Conservation (phyloP, 1,140 invertebrate genomes). For the Hyposmocoma kahamanoa region DNA sequence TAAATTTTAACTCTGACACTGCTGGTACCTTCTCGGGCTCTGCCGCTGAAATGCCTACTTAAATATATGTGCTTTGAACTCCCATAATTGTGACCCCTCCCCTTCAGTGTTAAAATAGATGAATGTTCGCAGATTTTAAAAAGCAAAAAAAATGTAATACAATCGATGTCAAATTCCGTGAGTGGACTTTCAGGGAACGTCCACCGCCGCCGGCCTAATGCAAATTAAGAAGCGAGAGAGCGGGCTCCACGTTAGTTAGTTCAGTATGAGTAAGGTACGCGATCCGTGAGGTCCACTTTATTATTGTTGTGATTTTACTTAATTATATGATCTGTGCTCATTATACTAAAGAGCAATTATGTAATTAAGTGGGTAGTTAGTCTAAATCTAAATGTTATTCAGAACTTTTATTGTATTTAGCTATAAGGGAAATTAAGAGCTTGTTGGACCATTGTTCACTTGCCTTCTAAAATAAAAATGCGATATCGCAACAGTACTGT, state of each 20-base stretch:
- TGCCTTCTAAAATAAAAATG: constrained; percentile 41
- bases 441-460: constrained; percentile 70
- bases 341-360: constrained; percentile 25
- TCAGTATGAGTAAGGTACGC: too few species aligned
- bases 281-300: constrained; percentile 15
- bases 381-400: constrained; percentile 48
- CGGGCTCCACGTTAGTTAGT: too few species aligned
- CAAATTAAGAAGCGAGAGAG: background rate
- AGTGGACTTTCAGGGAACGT: constrained; percentile 6
- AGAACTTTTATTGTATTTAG: constrained; percentile 50
- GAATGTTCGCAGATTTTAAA: constrained; percentile 12
- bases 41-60: constrained; percentile 6
- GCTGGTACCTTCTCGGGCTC: constrained; percentile 5
- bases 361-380: constrained; percentile 37
- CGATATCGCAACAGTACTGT: too few species aligned
- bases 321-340: constrained; percentile 36
- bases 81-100: constrained; percentile 17
- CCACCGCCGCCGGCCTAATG: too few species aligned
- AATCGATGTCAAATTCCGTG: background rate
- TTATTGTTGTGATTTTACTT: constrained; percentile 55
- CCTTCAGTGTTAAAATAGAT: constrained; percentile 12
- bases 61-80: constrained; percentile 1
- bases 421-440: constrained; percentile 37
- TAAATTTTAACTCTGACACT: constrained; percentile 43
- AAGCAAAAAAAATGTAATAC: background rate